A percentile compares a stretch with the other conserved stretches of the same genome.
phyloP scores from a whole-genome alignment of 2,797 vertebrate species.

The Brotula barbata region DNA sequence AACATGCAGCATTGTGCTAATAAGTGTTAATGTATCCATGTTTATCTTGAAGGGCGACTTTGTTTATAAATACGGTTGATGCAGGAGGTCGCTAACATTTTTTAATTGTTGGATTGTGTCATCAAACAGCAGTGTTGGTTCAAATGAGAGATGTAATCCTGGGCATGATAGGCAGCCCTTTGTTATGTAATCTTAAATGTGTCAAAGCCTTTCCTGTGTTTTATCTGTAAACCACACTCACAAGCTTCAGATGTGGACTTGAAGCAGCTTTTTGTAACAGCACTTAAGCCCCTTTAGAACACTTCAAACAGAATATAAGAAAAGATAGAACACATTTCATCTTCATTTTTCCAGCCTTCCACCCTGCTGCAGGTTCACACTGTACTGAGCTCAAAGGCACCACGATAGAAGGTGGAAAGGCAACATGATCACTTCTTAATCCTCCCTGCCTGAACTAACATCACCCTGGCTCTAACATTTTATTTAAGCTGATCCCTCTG shows the following conservation, averaged over 20 bases:
- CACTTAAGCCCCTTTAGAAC: slow-evolving; percentile 5
- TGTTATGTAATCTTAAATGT: background rate
- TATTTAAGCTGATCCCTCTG: background rate
- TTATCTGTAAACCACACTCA: slow-evolving; percentile 21
- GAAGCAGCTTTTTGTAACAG: too few relatives aligned
- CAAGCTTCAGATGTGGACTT: too few relatives aligned
- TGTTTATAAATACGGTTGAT: slow-evolving; percentile 10
- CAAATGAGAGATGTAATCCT: slow-evolving; percentile 7
- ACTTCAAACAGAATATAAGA: slow-evolving; percentile 10
- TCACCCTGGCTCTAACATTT: slow-evolving; percentile 5
- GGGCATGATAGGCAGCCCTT: background rate
- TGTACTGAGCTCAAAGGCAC: slow-evolving; percentile 11
- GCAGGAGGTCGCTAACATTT: slow-evolving; percentile 10
- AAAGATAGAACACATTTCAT: background rate
- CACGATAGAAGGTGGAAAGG: background rate
- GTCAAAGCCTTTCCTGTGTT: background rate
- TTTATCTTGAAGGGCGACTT: too few relatives aligned
- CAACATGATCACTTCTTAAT: background rate
- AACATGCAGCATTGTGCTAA: background rate
- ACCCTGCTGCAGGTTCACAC: background rate
- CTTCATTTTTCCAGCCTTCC: slow-evolving; percentile 11
- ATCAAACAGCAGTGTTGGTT: slow-evolving; percentile 13
- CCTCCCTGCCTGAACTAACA: background rate
- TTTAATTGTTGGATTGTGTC: slow-evolving; percentile 8
- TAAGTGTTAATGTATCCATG: background rate